Conservation (phyloP, 2,888 invertebrate genomes). For the Gandaritis pyraliata region DNA sequence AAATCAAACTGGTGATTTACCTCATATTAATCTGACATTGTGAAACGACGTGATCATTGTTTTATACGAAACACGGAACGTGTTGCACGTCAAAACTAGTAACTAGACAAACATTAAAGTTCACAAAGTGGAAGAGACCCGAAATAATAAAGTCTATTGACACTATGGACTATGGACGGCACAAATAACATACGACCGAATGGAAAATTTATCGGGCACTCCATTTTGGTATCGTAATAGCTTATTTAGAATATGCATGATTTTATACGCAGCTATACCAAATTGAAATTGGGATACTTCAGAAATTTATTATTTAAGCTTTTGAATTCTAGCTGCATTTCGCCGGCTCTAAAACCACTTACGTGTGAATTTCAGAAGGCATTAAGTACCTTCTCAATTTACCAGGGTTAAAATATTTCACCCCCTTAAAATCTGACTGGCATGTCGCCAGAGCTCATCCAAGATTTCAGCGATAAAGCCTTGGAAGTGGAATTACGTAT, state of each 20-base stretch:
- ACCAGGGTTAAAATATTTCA: constrained; percentile 52
- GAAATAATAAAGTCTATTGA: constrained; percentile 8
- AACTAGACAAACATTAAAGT: too few species aligned
- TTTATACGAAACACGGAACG: constrained; percentile 45
- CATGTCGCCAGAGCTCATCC: constrained; percentile 55
- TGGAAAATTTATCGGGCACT: constrained; percentile 41
- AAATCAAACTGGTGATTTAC: constrained; percentile 57
- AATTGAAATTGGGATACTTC: constrained; percentile 36
- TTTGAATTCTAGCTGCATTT: constrained; percentile 18
- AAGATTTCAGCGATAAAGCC: constrained; percentile 57
- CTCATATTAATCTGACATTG: constrained; percentile 59
- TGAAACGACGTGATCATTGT: constrained; percentile 64
- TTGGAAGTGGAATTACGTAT: constrained; percentile 51
- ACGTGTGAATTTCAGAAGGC: constrained; percentile 24
- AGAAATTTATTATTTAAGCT: constrained; percentile 25
- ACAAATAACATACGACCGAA: constrained; percentile 38
- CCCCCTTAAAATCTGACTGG: constrained; percentile 57
- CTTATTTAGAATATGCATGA: constrained; percentile 44
- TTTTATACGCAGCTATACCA: constrained; percentile 32
- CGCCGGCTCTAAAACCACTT: constrained; percentile 29
- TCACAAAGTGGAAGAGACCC: neutral
- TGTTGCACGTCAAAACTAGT: neutral
- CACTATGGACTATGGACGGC: constrained; percentile 5
- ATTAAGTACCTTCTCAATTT: constrained; percentile 49
- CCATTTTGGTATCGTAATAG: constrained; percentile 38